Conservation (phyloP, 2,888 invertebrate species). For the Coremacera marginata region DNA sequence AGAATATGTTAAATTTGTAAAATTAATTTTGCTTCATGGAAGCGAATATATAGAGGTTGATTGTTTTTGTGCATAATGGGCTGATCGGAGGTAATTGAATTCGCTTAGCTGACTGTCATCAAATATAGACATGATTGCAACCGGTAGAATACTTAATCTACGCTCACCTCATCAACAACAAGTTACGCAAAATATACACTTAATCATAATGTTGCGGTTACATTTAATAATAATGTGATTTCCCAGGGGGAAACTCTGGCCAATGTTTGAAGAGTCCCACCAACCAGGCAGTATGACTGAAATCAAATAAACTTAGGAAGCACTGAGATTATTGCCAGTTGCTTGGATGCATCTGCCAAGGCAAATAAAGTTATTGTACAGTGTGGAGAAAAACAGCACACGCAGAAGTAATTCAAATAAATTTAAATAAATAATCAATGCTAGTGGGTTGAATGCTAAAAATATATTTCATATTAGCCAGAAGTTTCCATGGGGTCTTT, state of each 20-base stretch:
- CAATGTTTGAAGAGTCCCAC: background rate
- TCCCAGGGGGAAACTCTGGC: constrained; percentile 47
- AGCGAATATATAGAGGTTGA: background rate
- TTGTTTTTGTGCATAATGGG: background rate
- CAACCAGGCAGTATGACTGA: background rate
- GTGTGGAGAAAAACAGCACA: background rate
- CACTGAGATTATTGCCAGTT: constrained; percentile 32
- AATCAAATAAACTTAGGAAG: constrained; percentile 33
- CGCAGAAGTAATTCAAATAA: background rate
- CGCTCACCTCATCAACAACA: background rate
- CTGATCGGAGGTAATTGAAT: background rate
- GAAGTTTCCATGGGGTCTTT: too few species aligned
- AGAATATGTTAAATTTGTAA: constrained; percentile 36
- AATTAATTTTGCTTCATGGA: constrained; percentile 49
- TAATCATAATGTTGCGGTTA: constrained; percentile 53
- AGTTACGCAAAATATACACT: constrained; percentile 36
- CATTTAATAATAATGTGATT: constrained; percentile 55
- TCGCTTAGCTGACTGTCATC: background rate
- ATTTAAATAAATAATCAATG: background rate
- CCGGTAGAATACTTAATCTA: background rate
- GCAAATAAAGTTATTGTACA: constrained; percentile 24
- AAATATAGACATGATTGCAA: constrained; percentile 23
- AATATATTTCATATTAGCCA: too few species aligned
- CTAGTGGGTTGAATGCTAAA: too few species aligned
- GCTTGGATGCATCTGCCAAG: constrained; percentile 23